Evolutionary conservation across 2,888 invertebrate species (phyloP), one percentile per base, ranked within the genome.

Genomic region (Matsumyia berberina): DNA sequence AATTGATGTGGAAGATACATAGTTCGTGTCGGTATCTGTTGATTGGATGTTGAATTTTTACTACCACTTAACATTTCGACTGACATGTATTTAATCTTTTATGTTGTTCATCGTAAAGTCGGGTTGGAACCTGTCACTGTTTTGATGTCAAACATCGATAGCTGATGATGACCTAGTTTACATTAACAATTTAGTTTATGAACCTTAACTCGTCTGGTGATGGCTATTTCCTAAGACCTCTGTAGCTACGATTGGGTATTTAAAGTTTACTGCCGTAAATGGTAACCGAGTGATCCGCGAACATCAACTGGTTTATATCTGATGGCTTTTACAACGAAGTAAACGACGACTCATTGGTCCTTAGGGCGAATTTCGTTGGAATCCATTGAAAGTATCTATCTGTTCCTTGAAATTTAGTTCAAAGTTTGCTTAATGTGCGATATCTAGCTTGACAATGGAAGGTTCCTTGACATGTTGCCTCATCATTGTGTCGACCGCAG

Each of bases 21-120:
- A 33, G 12, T 12, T 64, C 9, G 35, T 15, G n/a, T 11, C 4
- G 12, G 42, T 3, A 35, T 55, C 15, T 35, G 55, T 49, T 64
- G 12, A 29, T 15, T 15, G 19, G 64, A 49, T 37, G 19, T 17
- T 15, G 51, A 39, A 66, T 51, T 53, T 66, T 66, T 66, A 53
- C 31, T 11, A n/a, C 42, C 53, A 67, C 53, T 67, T 42, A 67
- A 31, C 17, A 15, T 17, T 17, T 15, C 31, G 39, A 67, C 39
- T 42, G 39, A 67, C 39, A 39, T 67, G 33, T 53, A 15, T 39
- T 51, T 53, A 19, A 39, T 24, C 39, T n/a, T 24, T 24, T 24
- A 24, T 24, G 24, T 24, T 4, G 1, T 24, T n/a, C 5, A 37
- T 37, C 24, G 51, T 51, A 51, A 66, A 39, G 2, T 49, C 7